Base-by-base conservation (phyloP, 2,888 invertebrate genomes). In the Microctonus brassicae region DNA sequence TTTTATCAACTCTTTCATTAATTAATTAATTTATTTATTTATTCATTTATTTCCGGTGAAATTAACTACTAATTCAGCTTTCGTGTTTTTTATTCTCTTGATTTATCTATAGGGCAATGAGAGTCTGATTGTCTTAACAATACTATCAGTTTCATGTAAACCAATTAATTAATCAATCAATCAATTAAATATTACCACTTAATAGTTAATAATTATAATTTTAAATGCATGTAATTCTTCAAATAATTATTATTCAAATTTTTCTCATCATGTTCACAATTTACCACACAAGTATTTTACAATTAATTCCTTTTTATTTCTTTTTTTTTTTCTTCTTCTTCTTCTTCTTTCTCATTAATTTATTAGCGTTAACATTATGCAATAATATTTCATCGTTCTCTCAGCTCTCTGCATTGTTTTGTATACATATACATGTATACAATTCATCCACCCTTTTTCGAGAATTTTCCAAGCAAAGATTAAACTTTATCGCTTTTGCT, bases 121-220 rank as follows among this genome's bases (percentile, higher is more conserved):
- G 81, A 81, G 81, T 86, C 84, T 86, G 86, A 87, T 87, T 87
- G 86, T 87, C 86, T 84, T 85, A 86, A 86, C 85, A 83, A 84
- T 85, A 85, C 85, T 86, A 85, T 84, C 83, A 80, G 76, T 80
- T 82, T 83, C 73, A 78, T 72, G 73, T 74, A 67, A 74, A 73
- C 73, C 73, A 39, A 24, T 70, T 65, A 60, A 53, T 71, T 36
- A 53, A 52, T 53, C 73, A 39, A 24, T 70, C 61, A 60, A 53
- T 71, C 24, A 53, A 52, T 53, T 62, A 17, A 42, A 55, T 33
- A 64, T 73, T 64, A 67, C 71, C 72, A 75, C 55, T 67, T 72
- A 69, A 72, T 64, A 68, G 9, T 74, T 73, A 76, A 73, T 66
- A 73, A 76, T n/a, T 76, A 73, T 72, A 70, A 67, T 60, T n/a